These are phyloP conservation scores for Exocentrus adspersus DNA, from an alignment of 2,888 invertebrate genomes.

Conservation along the genomic window DNA sequence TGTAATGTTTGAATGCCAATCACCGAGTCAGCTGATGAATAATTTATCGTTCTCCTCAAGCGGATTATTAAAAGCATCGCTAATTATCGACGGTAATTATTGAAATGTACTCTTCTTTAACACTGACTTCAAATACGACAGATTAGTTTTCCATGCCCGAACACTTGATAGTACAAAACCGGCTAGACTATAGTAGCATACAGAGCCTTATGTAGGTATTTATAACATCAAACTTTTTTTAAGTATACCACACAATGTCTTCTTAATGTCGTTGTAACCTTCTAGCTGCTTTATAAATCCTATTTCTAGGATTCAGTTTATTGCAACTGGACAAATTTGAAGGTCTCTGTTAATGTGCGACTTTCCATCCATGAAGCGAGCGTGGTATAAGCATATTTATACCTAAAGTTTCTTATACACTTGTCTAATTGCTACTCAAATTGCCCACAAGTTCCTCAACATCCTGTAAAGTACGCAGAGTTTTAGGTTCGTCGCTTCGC, in stretches of 20 bases:
- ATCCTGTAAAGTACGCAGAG: no score
- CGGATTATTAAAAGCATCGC: neutral
- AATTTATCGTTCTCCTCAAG: constrained; percentile 9
- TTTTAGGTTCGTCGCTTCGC: no score
- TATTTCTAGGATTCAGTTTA: neutral
- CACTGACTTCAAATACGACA: no score
- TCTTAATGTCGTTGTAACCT: neutral
- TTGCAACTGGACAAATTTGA: neutral
- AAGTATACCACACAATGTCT: neutral
- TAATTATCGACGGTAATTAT: constrained; percentile 1
- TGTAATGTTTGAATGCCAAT: constrained; percentile 14
- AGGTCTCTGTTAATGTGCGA: neutral
- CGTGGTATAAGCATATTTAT: no score
- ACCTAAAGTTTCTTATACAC: no score
- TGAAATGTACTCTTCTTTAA: no score
- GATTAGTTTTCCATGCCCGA: no score
- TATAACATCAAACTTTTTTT: neutral
- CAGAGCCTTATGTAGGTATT: no score
- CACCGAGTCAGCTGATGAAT: constrained; percentile 29
- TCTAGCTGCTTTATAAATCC: neutral
- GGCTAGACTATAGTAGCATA: no score
- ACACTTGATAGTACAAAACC: no score
- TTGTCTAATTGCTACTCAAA: no score
- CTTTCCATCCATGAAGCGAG: neutral
- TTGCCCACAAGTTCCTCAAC: no score